Percentiles rank a stretch among this genome's conserved stretches.
Conservation (phyloP, 23 tunicate species). For the Oikopleura dioica region DNA sequence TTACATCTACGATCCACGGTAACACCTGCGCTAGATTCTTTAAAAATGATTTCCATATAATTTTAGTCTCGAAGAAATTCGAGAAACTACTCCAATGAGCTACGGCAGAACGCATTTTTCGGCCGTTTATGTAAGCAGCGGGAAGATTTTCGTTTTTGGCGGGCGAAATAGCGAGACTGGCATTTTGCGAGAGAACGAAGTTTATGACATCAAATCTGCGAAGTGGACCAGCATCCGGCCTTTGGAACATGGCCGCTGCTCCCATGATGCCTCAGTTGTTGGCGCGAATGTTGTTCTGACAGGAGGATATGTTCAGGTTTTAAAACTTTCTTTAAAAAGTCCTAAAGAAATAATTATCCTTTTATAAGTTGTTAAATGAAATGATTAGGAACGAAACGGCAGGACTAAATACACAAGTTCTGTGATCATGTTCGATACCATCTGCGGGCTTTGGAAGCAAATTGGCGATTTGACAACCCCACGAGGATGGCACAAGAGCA, state of each 20-base stretch:
- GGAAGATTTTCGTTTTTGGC: not conserved
- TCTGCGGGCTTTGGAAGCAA: not conserved
- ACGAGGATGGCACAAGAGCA: not conserved
- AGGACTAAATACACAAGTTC: constrained; percentile 4
- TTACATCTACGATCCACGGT: not conserved
- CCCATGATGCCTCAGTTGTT: not conserved
- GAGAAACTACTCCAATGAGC: not conserved
- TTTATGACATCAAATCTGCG: not conserved
- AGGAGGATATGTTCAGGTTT: constrained; percentile 9
- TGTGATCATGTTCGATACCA: not conserved
- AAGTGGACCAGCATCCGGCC: not conserved
- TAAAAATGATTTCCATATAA: too few species aligned
- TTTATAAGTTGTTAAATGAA: too few species aligned
- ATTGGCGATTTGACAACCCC: not conserved
- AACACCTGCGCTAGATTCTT: too few species aligned
- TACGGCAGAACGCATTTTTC: not conserved
- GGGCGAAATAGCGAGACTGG: constrained; percentile 6
- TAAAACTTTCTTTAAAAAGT: too few species aligned
- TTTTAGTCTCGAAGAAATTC: not conserved
- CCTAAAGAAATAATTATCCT: too few species aligned
- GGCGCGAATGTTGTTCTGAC: not conserved
- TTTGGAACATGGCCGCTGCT: not conserved
- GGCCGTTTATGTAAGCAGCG: not conserved
- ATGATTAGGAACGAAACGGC: too few species aligned
- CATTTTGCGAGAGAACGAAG: not conserved